Evolutionary conservation across 2,888 invertebrate genomes (phyloP).

Genomic region (Agrenia bidenticulata): DNA sequence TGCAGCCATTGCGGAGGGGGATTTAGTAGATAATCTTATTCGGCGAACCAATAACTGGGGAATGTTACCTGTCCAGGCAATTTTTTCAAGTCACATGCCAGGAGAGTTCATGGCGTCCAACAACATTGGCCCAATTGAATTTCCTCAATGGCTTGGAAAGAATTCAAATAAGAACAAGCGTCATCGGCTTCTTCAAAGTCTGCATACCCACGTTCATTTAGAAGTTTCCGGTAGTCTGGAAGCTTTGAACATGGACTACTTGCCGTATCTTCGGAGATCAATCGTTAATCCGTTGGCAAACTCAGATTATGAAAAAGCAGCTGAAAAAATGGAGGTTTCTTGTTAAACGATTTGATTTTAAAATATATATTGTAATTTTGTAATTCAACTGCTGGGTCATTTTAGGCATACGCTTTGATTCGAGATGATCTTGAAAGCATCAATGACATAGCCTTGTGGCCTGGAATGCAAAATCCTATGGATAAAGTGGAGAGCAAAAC

Average conservation of each 20-base stretch:
- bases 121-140: constrained; percentile 76
- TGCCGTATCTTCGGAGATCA: constrained; percentile 72
- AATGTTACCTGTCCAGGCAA: constrained; percentile 80
- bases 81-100: constrained; percentile 87
- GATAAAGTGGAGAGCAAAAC: constrained; percentile 75
- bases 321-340: constrained; percentile 65
- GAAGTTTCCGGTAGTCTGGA: constrained; percentile 77
- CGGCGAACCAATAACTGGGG: constrained; percentile 74
- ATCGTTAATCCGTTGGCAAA: constrained; percentile 75
- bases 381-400: too few relatives aligned
- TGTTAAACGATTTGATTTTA: background rate
- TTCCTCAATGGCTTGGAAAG: constrained; percentile 95
- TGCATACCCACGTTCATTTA: constrained; percentile 74
- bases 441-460: constrained; percentile 82
- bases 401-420: constrained; percentile 76
- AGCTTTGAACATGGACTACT: constrained; percentile 84
- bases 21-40: constrained; percentile 79
- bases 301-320: constrained; percentile 71
- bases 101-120: constrained; percentile 81
- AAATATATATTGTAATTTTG: background rate
- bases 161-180: constrained; percentile 83
- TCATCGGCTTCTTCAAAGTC: constrained; percentile 76
- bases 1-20: constrained; percentile 81
- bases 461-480: constrained; percentile 73
- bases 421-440: constrained; percentile 90